Conservation (phyloP, 2,113 vertebrate species). For the Bucco capensis region DNA sequence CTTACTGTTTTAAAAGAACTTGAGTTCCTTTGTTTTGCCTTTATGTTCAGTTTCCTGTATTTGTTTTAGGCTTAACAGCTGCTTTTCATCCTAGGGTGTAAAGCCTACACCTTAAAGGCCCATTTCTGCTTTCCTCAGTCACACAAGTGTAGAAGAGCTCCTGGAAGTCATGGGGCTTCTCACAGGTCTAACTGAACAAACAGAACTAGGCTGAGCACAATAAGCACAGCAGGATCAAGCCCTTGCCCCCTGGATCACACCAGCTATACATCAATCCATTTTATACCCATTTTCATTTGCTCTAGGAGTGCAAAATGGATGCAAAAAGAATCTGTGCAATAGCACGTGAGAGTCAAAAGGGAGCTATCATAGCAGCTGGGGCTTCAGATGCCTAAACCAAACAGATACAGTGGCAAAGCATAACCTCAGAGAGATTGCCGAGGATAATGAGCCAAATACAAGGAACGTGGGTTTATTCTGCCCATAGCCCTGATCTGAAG, state of each 20-base stretch:
- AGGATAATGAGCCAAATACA: not conserved
- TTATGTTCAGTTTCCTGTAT: conserved; percentile 30
- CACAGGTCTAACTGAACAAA: not conserved
- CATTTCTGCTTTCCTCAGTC: not conserved
- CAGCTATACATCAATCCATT: not conserved
- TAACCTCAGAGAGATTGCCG: not conserved
- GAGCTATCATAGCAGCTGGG: not conserved
- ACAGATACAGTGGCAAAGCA: not conserved
- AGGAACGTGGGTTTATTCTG: not conserved
- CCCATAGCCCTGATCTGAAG: not conserved
- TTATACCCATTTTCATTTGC: not conserved
- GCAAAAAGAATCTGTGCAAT: not conserved
- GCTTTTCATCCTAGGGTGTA: not conserved
- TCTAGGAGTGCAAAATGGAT: not conserved
- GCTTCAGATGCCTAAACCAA: conserved; percentile 15
- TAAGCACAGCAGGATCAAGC: not conserved
- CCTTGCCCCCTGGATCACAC: not conserved
- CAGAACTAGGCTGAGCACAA: not conserved
- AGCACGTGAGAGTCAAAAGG: not conserved
- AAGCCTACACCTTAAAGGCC: not conserved
- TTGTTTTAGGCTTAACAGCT: conserved; percentile 52
- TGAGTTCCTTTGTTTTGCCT: conserved; percentile 15
- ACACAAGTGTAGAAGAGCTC: not conserved
- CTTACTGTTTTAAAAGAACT: not conserved
- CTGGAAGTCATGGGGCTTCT: not conserved